Evolutionary conservation across 2,797 vertebrate genomes (phyloP), one percentile per base, ranked within the genome.

Genomic region (Tenualosa ilisha): DNA sequence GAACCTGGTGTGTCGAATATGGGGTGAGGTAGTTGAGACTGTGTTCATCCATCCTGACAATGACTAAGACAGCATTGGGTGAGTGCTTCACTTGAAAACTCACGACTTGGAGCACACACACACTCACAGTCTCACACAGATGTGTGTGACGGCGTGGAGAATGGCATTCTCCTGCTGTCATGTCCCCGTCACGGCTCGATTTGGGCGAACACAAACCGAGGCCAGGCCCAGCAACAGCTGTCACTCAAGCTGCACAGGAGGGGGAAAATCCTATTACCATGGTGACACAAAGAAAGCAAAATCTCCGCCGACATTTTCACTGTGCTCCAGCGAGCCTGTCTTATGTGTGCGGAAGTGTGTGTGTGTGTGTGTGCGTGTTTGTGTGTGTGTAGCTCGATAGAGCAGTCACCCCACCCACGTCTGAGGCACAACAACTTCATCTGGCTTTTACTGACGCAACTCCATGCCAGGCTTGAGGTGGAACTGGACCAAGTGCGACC

Each of bases 241-340:
- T 90, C 92, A 93, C 81, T 94, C 92, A 91, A 87, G 9, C 26
- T 82, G 82, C 82, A 89, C 88, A 86, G 88, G 85, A 91, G 88
- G 91, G 86, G 89, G 87, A 87, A 90, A 88, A 90, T 88, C 83
- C 31, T 43, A 59, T 84, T 72, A 72, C 65, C 26, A 72, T 72
- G 65, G 65, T 31, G 63, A 68, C 63, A 68, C 63, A 68, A 72
- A 31, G 24, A 72, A 26, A 72, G 65, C 65, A 72, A 72, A 72
- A 26, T 37, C 65, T 72, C 65, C 12, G 13, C 26, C 65, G 31
- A 79, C 72, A 46, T 79, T 37, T 79, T 79, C 72, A 43, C 72
- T 79, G 37, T 79, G 72, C 72, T 72, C 65, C 65, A 72, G 65
- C 13, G 31, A 72, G 31, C 65, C 65, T 37, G 26, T 72, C 65